These are phyloP conservation scores for Denticeps clupeoides DNA, from an alignment of 2,797 vertebrate species.

Conservation along the genomic window DNA sequence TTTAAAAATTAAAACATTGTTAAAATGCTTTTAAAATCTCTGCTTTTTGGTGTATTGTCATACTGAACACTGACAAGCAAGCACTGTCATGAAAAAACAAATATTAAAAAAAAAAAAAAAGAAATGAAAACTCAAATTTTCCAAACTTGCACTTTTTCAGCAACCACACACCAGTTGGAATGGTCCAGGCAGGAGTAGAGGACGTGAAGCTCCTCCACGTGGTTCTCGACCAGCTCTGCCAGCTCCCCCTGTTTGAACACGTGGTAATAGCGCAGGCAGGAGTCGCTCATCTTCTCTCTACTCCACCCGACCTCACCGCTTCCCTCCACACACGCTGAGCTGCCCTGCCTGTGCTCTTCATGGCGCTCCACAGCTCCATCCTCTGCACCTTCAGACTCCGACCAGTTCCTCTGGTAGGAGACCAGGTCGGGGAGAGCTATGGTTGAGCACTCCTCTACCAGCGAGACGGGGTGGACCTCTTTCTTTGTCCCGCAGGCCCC, in stretches of 20 bases:
- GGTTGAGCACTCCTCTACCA: conserved; percentile 43
- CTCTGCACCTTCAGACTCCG: conserved; percentile 22
- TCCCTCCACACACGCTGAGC: conserved; percentile 35
- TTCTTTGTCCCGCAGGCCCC: conserved; percentile 7
- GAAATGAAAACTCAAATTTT: no score
- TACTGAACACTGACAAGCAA: no score
- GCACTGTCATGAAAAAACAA: no score
- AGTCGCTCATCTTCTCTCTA: conserved; percentile 25
- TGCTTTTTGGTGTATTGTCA: no score
- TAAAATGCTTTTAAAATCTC: no score
- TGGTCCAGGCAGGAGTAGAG: conserved; percentile 57
- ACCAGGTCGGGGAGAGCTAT: conserved; percentile 65
- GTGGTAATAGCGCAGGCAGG: conserved; percentile 57
- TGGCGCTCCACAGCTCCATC: conserved; percentile 13
- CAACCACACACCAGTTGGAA: conserved; percentile 56
- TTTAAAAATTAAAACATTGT: no score
- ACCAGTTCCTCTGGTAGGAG: conserved; percentile 49
- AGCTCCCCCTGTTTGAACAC: conserved; percentile 63
- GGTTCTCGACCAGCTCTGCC: conserved; percentile 47
- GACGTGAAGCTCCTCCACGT: conserved; percentile 54
- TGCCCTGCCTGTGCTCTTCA: conserved; percentile 23
- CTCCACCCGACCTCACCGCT: conserved; percentile 7
- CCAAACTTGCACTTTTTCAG: conserved; percentile 55
- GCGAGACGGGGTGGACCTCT: conserved; percentile 25
- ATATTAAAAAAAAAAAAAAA: no score